Evolutionary conservation across 1,140 invertebrate species (phyloP).

Genomic region (Lordiphosa mommai): DNA sequence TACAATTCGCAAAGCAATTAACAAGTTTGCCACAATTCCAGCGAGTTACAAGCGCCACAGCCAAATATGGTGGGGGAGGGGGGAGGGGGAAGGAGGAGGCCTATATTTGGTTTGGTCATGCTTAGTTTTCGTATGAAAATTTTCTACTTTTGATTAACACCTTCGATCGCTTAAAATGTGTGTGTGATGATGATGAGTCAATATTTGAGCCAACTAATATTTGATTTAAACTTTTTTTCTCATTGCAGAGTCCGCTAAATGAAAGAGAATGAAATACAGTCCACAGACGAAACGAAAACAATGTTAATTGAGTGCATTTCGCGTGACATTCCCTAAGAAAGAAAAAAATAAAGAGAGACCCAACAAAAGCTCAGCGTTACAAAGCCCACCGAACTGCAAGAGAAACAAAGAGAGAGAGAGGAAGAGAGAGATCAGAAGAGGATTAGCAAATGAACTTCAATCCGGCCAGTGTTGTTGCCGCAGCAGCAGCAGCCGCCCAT

Average conservation of each 20-base stretch:
- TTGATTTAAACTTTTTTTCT: neutral
- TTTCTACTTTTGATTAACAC: constrained; percentile 47
- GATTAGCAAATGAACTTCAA: constrained; percentile 64
- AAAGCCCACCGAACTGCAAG: neutral
- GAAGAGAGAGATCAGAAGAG: constrained; percentile 6
- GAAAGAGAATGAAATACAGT: constrained; percentile 46
- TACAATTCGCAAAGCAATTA: constrained; percentile 39
- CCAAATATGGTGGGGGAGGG: too few relatives aligned
- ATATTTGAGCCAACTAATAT: neutral
- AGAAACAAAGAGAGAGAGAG: neutral
- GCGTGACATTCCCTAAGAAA: constrained; percentile 59
- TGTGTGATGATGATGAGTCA: constrained; percentile 12
- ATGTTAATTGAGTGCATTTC: constrained; percentile 73
- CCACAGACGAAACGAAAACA: constrained; percentile 31
- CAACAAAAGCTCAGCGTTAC: constrained; percentile 25
- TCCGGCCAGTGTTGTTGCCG: constrained; percentile 57
- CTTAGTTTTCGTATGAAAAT: constrained; percentile 37
- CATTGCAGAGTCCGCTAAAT: constrained; percentile 30
- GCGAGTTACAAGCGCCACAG: neutral
- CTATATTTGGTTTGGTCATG: constrained; percentile 22
- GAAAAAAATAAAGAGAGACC: constrained; percentile 6
- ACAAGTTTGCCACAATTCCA: constrained; percentile 19
- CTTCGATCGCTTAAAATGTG: constrained; percentile 15
- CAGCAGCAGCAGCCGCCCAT: constrained; percentile 54
- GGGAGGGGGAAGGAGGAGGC: neutral